Evolutionary conservation across 2,888 invertebrate genomes (phyloP).

Genomic region (Tupiocoris notatus): DNA sequence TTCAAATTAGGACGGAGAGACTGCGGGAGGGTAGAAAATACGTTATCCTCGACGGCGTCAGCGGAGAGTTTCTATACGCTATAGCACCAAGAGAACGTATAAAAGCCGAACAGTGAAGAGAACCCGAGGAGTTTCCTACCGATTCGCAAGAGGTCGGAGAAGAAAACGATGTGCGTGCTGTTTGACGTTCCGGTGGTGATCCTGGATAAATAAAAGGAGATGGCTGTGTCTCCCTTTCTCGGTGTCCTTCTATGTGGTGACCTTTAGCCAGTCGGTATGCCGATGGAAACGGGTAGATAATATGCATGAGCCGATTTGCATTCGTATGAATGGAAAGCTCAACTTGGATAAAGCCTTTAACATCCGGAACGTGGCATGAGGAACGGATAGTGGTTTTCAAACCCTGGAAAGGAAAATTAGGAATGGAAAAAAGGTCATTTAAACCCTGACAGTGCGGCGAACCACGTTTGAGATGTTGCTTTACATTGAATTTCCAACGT

Average conservation of each 20-base stretch:
- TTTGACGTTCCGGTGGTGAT: not conserved
- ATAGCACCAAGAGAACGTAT: not conserved
- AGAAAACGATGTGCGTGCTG: not conserved
- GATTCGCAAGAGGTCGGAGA: not conserved
- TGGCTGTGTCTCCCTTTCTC: not conserved
- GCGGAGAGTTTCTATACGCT: not conserved
- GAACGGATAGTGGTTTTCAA: not conserved
- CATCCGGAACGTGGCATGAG: not conserved
- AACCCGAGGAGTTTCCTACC: not conserved
- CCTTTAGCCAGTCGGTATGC: not conserved
- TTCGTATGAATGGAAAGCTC: constrained; percentile 10
- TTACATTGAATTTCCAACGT: not conserved
- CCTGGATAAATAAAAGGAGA: not conserved
- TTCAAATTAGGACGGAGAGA: constrained; percentile 35
- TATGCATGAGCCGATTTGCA: constrained; percentile 3
- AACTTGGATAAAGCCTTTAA: not conserved
- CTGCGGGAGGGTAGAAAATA: constrained; percentile 33
- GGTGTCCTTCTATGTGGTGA: not conserved
- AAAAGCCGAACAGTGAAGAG: not conserved
- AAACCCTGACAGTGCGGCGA: not conserved
- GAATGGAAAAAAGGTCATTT: not conserved
- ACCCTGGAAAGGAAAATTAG: not conserved
- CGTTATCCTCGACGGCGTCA: constrained; percentile 16
- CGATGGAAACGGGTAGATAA: not conserved
- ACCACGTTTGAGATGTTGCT: not conserved